These are phyloP conservation scores for Malurus cyaneus DNA, from an alignment of 2,113 vertebrate species.

Conservation along the genomic window DNA sequence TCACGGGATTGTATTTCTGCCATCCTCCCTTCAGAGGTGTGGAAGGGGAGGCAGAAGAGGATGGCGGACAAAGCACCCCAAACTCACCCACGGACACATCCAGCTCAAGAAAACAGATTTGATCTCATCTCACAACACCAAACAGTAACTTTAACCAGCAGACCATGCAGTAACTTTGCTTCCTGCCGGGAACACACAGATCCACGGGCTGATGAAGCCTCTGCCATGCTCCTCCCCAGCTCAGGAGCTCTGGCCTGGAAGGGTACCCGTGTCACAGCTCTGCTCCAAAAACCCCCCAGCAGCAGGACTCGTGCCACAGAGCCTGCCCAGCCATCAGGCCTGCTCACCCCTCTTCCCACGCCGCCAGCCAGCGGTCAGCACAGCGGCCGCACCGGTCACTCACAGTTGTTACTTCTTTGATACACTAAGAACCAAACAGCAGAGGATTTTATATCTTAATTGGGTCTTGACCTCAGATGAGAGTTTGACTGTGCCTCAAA, in stretches of 20 bases:
- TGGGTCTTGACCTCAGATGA: background rate
- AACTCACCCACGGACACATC: accelerated
- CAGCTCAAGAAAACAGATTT: background rate
- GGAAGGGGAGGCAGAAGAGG: too few species aligned
- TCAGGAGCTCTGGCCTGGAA: background rate
- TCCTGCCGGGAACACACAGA: accelerated
- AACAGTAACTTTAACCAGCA: background rate
- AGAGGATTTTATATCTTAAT: accelerated
- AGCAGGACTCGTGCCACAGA: background rate
- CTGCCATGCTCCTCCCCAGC: accelerated
- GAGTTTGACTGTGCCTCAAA: background rate
- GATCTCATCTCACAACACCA: background rate
- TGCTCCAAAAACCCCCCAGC: background rate
- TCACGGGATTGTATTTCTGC: accelerated
- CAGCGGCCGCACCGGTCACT: background rate
- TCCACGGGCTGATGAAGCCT: accelerated
- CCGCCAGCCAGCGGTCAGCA: background rate
- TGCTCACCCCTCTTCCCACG: background rate
- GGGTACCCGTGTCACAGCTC: background rate
- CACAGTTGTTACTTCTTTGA: accelerated
- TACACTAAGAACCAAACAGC: background rate
- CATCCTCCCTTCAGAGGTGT: too few species aligned
- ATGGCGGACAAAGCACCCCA: too few species aligned
- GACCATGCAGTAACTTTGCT: accelerated
- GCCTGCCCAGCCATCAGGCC: background rate